Conservation (phyloP, 2,113 vertebrate species). For the Hippocampus zosterae region DNA sequence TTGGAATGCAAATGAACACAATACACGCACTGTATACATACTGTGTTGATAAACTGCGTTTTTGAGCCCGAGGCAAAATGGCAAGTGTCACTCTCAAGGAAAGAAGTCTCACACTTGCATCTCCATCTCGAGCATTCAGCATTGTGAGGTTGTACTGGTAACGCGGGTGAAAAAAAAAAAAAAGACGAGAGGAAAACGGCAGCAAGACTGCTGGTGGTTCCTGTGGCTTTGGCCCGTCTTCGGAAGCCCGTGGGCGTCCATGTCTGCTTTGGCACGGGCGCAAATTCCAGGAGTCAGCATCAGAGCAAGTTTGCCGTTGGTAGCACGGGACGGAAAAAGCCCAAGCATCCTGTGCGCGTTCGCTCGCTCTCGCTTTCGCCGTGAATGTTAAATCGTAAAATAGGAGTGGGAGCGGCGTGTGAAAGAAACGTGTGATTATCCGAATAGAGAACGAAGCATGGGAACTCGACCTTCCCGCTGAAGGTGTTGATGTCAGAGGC, state of each 20-base stretch:
- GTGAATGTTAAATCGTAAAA: constrained; percentile 26
- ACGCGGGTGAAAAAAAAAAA: constrained; percentile 27
- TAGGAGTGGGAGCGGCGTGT: constrained; percentile 36
- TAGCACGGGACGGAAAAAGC: constrained; percentile 30
- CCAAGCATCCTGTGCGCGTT: constrained; percentile 50
- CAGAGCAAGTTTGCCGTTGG: constrained; percentile 38
- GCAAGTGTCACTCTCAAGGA: no score
- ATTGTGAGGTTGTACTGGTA: constrained; percentile 28
- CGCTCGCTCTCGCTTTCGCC: constrained; percentile 24
- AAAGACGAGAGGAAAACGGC: constrained; percentile 30
- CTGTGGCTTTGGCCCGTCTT: constrained; percentile 64
- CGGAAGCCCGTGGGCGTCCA: constrained; percentile 60
- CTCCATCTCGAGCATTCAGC: constrained; percentile 34
- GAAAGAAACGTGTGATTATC: constrained; percentile 52
- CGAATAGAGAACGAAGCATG: constrained; percentile 35
- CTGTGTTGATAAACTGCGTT: neutral
- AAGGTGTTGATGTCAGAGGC: constrained; percentile 14
- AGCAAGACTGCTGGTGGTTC: constrained; percentile 58
- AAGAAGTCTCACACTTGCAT: constrained; percentile 25
- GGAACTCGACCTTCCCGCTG: constrained; percentile 37
- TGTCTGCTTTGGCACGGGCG: constrained; percentile 60
- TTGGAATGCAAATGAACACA: constrained; percentile 9
- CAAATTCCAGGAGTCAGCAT: constrained; percentile 69
- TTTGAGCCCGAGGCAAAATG: neutral
- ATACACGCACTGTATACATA: neutral